Evolutionary conservation across 2,888 invertebrate genomes (phyloP).

Genomic region (Chalcosyrphus nemorum): DNA sequence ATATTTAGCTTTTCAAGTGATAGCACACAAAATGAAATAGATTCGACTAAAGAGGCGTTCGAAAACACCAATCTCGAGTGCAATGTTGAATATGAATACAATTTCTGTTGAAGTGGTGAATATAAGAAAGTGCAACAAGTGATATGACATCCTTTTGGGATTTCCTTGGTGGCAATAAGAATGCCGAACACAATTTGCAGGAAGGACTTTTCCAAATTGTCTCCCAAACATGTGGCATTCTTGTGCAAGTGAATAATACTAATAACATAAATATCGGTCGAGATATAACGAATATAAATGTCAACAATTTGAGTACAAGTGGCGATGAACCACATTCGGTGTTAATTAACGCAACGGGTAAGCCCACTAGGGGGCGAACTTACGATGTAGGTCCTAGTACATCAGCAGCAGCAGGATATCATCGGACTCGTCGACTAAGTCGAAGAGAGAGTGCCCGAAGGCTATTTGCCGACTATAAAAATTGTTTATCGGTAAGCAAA

Average conservation of each 20-base stretch:
- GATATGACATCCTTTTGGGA: conserved; percentile 86
- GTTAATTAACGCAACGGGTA: conserved; percentile 83
- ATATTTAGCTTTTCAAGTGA: conserved; percentile 34
- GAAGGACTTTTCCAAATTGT: conserved; percentile 91
- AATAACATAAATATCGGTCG: conserved; percentile 88
- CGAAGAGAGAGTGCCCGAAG: conserved; percentile 77
- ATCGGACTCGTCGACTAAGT: conserved; percentile 31
- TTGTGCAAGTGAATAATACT: conserved; percentile 90
- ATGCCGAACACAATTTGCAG: conserved; percentile 86
- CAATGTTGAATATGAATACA: conserved; percentile 22
- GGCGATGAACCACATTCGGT: conserved; percentile 83
- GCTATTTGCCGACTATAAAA: conserved; percentile 84
- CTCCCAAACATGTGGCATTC: conserved; percentile 89
- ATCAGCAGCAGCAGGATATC: conserved; percentile 24
- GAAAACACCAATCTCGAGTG: conserved; percentile 4
- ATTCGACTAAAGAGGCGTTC: background rate
- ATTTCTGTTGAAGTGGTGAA: background rate
- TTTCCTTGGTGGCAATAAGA: conserved; percentile 80
- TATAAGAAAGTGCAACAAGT: conserved; percentile 48
- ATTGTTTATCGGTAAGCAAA: conserved; percentile 85
- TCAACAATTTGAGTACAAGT: conserved; percentile 80
- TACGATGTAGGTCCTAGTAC: conserved; percentile 36
- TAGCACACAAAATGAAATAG: conserved; percentile 21
- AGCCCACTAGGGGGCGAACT: conserved; percentile 12
- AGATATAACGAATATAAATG: conserved; percentile 85